Evolutionary conservation across 2,113 vertebrate genomes (phyloP).

Genomic region (Eretmodus cyanostictus): DNA sequence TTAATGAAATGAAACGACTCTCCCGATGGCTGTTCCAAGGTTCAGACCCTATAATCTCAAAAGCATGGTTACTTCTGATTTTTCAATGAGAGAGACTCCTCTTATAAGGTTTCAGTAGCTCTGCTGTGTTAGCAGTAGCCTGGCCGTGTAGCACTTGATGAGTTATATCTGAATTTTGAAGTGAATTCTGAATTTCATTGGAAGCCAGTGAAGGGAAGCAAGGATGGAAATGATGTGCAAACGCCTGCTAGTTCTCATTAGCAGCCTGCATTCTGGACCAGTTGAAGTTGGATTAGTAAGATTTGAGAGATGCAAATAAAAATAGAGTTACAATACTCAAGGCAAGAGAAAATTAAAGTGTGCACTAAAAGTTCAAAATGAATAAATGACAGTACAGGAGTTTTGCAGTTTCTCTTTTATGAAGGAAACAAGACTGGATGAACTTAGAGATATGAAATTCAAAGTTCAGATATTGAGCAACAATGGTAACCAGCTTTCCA

Average conservation of each 20-base stretch:
- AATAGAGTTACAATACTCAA: background rate
- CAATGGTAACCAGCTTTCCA: background rate
- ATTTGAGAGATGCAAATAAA: background rate
- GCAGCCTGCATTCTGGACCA: background rate
- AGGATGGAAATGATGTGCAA: background rate
- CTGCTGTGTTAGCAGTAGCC: background rate
- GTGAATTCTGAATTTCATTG: background rate
- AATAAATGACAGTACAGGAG: fast-evolving
- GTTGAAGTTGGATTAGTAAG: background rate
- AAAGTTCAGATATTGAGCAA: background rate
- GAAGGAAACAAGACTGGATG: background rate
- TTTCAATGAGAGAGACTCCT: background rate
- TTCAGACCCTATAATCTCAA: background rate
- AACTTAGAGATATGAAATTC: background rate
- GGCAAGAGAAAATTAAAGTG: fast-evolving
- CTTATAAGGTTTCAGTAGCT: background rate
- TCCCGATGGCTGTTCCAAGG: background rate
- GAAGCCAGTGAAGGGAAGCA: background rate
- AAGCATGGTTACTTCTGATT: background rate
- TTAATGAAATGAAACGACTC: background rate
- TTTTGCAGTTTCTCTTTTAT: background rate
- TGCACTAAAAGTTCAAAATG: background rate
- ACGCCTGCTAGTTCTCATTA: background rate
- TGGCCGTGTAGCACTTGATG: background rate
- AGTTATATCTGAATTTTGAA: background rate